These are phyloP conservation scores for Sepiola atlantica DNA, from an alignment of 2,888 invertebrate genomes.

Conservation along the genomic window DNA sequence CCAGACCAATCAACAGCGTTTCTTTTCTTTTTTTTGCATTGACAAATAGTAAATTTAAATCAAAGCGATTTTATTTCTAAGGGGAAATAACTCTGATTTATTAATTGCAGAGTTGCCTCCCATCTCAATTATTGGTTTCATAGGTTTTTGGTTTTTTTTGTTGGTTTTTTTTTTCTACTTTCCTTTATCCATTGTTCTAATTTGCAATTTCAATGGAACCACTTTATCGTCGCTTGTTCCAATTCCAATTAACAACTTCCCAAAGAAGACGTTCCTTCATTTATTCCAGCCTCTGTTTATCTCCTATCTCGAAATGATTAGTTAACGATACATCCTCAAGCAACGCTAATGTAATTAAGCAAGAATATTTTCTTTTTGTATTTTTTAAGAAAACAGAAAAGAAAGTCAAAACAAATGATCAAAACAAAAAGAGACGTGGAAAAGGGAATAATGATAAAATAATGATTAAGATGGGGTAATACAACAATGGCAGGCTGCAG, in stretches of 20 bases:
- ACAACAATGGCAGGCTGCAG: constrained; percentile 15
- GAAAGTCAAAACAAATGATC: neutral
- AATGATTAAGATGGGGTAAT: neutral
- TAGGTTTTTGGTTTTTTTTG: neutral
- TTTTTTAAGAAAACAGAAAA: neutral
- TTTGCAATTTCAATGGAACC: constrained; percentile 18
- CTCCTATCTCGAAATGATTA: neutral
- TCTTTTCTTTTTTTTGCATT: neutral
- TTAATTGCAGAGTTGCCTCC: constrained; percentile 12
- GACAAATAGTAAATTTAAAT: neutral
- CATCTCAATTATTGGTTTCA: neutral
- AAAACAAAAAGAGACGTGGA: neutral
- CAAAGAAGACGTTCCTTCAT: neutral
- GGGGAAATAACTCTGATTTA: neutral
- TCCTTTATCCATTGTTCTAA: neutral
- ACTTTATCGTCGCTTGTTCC: neutral
- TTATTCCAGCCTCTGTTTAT: neutral
- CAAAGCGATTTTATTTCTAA: neutral
- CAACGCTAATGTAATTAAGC: constrained; percentile 10
- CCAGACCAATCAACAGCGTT: neutral
- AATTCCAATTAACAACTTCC: neutral
- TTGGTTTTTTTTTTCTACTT: neutral
- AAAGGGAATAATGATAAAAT: neutral
- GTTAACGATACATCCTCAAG: constrained; percentile 1
- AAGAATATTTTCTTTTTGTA: neutral